Percentiles rank a stretch among this genome's conserved stretches.
phyloP scores from a whole-genome alignment of 2,888 invertebrate genomes.

The Clitarchus hookeri region DNA sequence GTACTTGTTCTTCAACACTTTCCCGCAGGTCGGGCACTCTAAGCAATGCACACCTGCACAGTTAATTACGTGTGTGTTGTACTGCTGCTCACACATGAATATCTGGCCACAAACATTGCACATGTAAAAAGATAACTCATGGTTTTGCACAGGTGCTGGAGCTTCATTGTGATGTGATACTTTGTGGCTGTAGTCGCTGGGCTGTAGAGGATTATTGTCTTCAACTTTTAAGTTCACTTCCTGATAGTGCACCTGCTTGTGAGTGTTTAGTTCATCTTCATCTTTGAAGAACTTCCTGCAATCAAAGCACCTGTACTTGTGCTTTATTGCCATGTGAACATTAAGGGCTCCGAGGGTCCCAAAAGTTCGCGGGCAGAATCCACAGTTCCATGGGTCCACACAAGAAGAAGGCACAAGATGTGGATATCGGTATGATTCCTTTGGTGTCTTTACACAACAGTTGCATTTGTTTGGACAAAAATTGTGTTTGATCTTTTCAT shows the following conservation, averaged over 20 bases:
- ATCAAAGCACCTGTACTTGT: background rate
- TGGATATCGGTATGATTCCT: background rate
- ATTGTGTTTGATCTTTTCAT: background rate
- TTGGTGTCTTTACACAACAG: background rate
- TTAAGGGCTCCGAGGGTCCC: background rate
- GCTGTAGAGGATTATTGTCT: background rate
- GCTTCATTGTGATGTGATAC: background rate
- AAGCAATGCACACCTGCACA: background rate
- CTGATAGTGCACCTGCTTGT: background rate
- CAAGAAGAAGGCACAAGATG: background rate
- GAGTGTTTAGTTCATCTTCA: background rate
- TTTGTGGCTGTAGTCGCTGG: no score
- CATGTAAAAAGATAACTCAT: background rate
- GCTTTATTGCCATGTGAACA: background rate
- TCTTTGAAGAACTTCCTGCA: background rate
- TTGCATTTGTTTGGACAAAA: no score
- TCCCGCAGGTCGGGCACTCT: background rate
- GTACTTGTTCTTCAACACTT: background rate
- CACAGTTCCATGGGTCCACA: background rate
- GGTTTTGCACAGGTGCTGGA: background rate
- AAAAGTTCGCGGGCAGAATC: background rate
- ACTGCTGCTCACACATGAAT: background rate
- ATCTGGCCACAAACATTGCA: background rate
- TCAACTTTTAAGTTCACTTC: background rate
- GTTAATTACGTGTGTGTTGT: background rate